A percentile compares a stretch with the other conserved stretches of the same genome.
phyloP scores from a whole-genome alignment of 2,888 invertebrate species.

The Lasioglossum malachurum region DNA sequence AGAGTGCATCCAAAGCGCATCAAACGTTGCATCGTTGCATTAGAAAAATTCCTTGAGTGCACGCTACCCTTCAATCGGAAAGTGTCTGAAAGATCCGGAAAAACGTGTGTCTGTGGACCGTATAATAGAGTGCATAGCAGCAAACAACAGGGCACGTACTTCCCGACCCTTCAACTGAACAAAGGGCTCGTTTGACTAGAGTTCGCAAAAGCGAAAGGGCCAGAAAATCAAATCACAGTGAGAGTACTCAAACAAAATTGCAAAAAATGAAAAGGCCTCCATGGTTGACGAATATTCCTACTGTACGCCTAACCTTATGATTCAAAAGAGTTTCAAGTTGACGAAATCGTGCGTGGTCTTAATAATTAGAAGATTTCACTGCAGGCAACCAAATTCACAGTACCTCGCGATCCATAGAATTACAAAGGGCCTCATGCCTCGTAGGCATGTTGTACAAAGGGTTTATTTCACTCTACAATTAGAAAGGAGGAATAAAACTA shows the following conservation, averaged over 20 bases:
- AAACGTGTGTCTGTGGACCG: neutral
- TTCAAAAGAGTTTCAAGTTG: neutral
- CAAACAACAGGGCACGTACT: neutral
- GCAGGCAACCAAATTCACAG: neutral
- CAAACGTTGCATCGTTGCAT: neutral
- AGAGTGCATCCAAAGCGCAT: neutral
- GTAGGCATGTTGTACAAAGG: neutral
- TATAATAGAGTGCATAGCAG: neutral
- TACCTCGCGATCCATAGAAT: neutral
- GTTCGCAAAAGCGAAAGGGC: neutral
- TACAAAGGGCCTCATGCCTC: too few relatives aligned
- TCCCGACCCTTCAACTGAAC: neutral
- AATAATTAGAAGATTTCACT: neutral
- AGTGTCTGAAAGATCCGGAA: neutral
- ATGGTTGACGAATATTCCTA: neutral
- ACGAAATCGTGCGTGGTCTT: neutral
- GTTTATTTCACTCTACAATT: neutral
- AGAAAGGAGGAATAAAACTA: neutral
- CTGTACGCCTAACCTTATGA: neutral
- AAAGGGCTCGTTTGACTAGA: conserved; percentile 7
- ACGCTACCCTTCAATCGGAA: neutral
- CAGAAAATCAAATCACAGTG: neutral
- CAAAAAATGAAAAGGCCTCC: neutral
- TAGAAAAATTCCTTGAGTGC: neutral
- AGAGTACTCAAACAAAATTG: neutral